Base-by-base conservation (phyloP, 2,888 invertebrate genomes). In the Folsomia candida region DNA sequence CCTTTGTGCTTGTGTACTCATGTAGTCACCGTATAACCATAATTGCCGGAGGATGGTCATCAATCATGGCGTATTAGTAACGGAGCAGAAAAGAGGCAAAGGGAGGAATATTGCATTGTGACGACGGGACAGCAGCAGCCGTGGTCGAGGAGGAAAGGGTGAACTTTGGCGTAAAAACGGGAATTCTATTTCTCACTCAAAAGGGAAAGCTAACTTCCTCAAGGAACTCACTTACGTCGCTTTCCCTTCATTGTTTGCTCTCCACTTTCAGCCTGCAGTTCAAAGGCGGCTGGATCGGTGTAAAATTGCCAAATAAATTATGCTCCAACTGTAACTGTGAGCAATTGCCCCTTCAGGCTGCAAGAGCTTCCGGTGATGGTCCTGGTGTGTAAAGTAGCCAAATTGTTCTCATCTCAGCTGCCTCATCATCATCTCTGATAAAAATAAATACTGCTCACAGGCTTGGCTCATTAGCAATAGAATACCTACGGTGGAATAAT, bases 51-150 rank as follows among this genome's bases (percentile, higher is more conserved):
- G 67, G 66, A 70, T 69, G 59, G 67, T 76, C 76, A 76, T 76
- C 76, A 76, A 76, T 76, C 76, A 76, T 73, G 27, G 24, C 71
- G 70, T 68, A 76, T 73, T 73, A 73, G 71, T 68, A 70, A 37
- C 60, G 58, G 64, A 70, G 61, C 65, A 65, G 70, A 64, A 69
- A 62, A 57, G 64, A 63, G 57, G 57, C 62, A 51, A 27, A 57
- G 27, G 37, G 37, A n/a, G 28, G 37, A 27, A 62, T 62, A 60
- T 60, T 26, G 61, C 28, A 27, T 28, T 59, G 29, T 18, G 22
- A 28, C 27, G 29, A 51, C 4, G 62, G 29, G 62, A 64, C 51
- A 65, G 65, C n/a, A n/a, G n/a, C n/a, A n/a, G n/a, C n/a, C n/a
- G n/a, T n/a, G n/a, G n/a, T n/a, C n/a, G n/a, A n/a, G n/a, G n/a